These are phyloP conservation scores for Drosophila rubida DNA, from an alignment of 2,888 invertebrate species.

Conservation along the genomic window DNA sequence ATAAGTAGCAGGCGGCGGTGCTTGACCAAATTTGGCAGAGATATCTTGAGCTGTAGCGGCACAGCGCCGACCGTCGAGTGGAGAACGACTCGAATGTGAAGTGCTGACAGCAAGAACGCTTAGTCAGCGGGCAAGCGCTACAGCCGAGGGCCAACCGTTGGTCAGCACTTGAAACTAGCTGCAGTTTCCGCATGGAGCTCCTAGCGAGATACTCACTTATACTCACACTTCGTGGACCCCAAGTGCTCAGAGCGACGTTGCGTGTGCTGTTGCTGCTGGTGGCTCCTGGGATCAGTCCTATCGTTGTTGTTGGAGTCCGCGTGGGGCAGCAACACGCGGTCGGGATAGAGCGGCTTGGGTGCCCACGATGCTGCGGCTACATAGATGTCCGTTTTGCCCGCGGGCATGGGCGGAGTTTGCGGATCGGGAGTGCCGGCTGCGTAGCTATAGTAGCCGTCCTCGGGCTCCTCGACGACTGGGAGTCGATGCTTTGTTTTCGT, in stretches of 20 bases:
- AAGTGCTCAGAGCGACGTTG: constrained; percentile 76
- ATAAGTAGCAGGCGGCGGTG: constrained; percentile 73
- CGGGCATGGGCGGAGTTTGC: constrained; percentile 66
- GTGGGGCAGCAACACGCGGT: constrained; percentile 77
- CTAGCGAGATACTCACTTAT: constrained; percentile 80
- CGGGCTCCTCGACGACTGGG: constrained; percentile 72
- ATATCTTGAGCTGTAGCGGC: constrained; percentile 29
- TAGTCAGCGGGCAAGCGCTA: constrained; percentile 49
- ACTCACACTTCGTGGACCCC: constrained; percentile 84
- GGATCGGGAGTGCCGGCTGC: constrained; percentile 81
- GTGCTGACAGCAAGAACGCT: constrained; percentile 68
- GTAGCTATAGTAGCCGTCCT: constrained; percentile 82
- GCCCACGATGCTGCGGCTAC: constrained; percentile 91
- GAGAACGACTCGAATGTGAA: constrained; percentile 55
- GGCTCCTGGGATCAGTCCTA: constrained; percentile 44
- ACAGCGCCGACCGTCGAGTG: constrained; percentile 34
- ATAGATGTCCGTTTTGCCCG: constrained; percentile 88
- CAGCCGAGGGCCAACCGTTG: constrained; percentile 1
- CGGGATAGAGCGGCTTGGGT: constrained; percentile 87
- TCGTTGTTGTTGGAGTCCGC: constrained; percentile 64
- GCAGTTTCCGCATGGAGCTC: constrained; percentile 37
- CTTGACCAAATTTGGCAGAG: constrained; percentile 73
- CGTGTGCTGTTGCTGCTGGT: constrained; percentile 43
- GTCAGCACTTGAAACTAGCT: constrained; percentile 24
- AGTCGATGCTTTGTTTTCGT: constrained; percentile 64